These are phyloP conservation scores for Limulus polyphemus DNA, from an alignment of 2,888 invertebrate species.

Conservation along the genomic window DNA sequence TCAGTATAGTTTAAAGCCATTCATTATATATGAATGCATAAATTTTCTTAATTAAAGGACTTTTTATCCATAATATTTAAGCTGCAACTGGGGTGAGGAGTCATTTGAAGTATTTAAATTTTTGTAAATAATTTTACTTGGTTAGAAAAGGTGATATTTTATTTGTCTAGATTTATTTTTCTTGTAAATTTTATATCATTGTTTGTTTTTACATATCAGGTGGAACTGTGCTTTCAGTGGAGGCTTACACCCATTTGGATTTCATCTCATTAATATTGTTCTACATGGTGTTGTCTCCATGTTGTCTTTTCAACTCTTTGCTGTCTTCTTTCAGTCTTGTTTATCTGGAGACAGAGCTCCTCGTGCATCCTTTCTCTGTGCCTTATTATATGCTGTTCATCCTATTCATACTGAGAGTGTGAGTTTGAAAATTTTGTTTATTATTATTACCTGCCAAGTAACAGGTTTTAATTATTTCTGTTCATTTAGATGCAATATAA, in stretches of 20 bases:
- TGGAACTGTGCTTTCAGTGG: conserved; percentile 48
- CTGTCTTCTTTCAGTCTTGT: conserved; percentile 9
- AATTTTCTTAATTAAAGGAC: too few relatives aligned
- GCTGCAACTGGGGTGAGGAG: too few relatives aligned
- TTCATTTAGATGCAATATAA: too few relatives aligned
- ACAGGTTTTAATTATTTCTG: too few relatives aligned
- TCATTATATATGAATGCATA: too few relatives aligned
- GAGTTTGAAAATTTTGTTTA: conserved; percentile 29
- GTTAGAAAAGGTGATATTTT: too few relatives aligned
- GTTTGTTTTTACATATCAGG: conserved; percentile 30
- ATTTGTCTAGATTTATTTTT: too few relatives aligned
- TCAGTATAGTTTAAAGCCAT: too few relatives aligned
- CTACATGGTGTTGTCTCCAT: conserved; percentile 51
- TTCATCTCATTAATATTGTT: conserved; percentile 61
- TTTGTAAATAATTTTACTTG: too few relatives aligned
- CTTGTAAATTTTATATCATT: neutral
- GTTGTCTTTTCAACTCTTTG: conserved; percentile 21
- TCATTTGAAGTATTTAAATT: too few relatives aligned
- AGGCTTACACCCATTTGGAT: conserved; percentile 43
- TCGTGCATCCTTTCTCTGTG: conserved; percentile 23
- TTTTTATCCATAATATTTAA: too few relatives aligned
- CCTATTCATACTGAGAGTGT: conserved; percentile 87
- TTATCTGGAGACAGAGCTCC: conserved; percentile 15
- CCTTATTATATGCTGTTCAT: conserved; percentile 52
- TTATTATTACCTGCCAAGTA: neutral